Evolutionary conservation across 2,113 vertebrate species (phyloP).

Genomic region (Tyto alba): DNA sequence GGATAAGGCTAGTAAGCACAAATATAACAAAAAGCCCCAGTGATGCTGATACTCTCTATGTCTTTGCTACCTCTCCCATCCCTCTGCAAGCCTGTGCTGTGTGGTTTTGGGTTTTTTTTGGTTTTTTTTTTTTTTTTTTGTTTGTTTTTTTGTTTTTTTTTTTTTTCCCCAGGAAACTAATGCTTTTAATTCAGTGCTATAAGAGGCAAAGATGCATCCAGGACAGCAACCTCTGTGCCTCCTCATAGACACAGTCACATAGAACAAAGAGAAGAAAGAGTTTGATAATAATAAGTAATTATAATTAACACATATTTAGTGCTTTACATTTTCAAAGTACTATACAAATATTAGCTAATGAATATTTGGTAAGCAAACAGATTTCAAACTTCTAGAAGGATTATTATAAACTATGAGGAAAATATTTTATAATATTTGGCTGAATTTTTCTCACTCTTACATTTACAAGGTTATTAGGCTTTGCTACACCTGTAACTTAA

Average conservation of each 20-base stretch:
- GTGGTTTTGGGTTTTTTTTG: too few relatives aligned
- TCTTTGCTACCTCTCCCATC: background rate
- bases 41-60: background rate
- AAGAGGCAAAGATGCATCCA: background rate
- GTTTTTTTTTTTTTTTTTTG: too few relatives aligned
- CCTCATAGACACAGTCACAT: background rate
- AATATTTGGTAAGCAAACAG: conserved; percentile 55
- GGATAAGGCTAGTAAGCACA: background rate
- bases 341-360: conserved; percentile 39
- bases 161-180: background rate
- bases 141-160: background rate
- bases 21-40: background rate
- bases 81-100: background rate
- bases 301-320: conserved; percentile 50
- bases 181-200: background rate
- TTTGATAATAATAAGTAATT: conserved; percentile 24
- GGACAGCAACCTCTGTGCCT: background rate
- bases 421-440: background rate
- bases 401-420: conserved; percentile 15
- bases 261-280: conserved; percentile 5
- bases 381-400: conserved; percentile 20
- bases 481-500: conserved; percentile 15
- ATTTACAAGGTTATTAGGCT: background rate
- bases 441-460: background rate
- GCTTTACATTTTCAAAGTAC: conserved; percentile 25